phyloP scores from a whole-genome alignment of 2,888 invertebrate species.

The Lordiphosa andalusiaca region DNA sequence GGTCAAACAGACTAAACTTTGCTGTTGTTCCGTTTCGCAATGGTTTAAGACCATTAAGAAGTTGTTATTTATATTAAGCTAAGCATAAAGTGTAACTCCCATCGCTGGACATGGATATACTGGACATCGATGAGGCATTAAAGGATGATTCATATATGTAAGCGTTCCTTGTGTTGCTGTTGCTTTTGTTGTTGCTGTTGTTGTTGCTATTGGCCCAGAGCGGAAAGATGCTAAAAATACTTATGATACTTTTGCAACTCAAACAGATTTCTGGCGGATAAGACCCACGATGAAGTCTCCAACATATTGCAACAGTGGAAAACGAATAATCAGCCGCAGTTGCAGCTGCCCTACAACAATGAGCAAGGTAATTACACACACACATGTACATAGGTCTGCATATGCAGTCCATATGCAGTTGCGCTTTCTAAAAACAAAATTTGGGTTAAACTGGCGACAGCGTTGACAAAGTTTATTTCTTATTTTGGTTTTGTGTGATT shows the following conservation, averaged over 20 bases:
- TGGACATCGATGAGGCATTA: conserved; percentile 79
- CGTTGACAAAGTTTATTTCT: conserved; percentile 32
- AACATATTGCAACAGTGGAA: conserved; percentile 80
- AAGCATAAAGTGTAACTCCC: conserved; percentile 20
- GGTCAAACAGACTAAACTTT: conserved; percentile 25
- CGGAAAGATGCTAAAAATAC: conserved; percentile 30
- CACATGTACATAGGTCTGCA: conserved; percentile 14
- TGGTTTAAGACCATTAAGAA: conserved; percentile 28
- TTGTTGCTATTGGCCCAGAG: conserved; percentile 9
- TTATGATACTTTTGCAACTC: conserved; percentile 26
- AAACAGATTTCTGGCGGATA: conserved; percentile 78
- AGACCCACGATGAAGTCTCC: conserved; percentile 79
- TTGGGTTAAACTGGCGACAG: conserved; percentile 50
- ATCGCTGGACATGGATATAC: conserved; percentile 76
- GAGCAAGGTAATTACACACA: conserved; percentile 70
- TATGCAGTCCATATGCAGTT: conserved; percentile 30
- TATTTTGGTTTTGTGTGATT: conserved; percentile 7
- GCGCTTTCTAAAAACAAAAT: conserved; percentile 54
- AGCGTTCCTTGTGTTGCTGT: conserved; percentile 42
- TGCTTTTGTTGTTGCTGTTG: conserved; percentile 25
- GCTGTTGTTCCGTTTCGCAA: conserved; percentile 33
- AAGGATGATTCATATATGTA: conserved; percentile 81
- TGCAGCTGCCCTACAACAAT: conserved; percentile 51
- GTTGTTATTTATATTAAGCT: conserved; percentile 23
- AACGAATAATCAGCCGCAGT: conserved; percentile 70